Evolutionary conservation across 2,797 vertebrate genomes (phyloP).

Genomic region (Leptoclinus maculatus): DNA sequence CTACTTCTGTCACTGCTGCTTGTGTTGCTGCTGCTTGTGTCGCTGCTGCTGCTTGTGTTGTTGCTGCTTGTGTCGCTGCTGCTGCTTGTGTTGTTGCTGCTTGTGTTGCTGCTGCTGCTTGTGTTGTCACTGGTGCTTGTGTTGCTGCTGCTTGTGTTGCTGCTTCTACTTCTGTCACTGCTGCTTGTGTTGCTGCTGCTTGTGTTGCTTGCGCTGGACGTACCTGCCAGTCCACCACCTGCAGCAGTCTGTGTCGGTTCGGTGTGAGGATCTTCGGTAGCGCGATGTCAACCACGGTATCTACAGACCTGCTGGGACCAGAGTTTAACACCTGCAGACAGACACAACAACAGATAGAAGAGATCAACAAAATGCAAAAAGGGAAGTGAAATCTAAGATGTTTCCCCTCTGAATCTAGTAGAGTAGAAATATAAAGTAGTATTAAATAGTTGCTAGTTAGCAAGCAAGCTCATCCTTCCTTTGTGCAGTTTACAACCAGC

Average conservation of each 20-base stretch:
- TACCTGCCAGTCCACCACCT: conserved; percentile 89
- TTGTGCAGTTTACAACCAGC: not conserved
- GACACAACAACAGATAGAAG: conserved; percentile 7
- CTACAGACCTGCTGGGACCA: conserved; percentile 89
- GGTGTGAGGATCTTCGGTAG: conserved; percentile 90
- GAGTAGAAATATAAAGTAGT: not conserved
- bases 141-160: not conserved
- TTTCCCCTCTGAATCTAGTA: not conserved
- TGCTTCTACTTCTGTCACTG: not conserved
- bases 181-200: not conserved
- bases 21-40: not conserved
- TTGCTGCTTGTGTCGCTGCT: no score
- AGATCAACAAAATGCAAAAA: not conserved
- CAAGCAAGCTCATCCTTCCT: not conserved
- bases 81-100: not conserved
- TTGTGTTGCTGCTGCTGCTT: not conserved
- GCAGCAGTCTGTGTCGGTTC: conserved; percentile 84
- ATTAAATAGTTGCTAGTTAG: not conserved
- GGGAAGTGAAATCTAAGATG: not conserved
- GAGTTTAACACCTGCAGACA: conserved; percentile 88
- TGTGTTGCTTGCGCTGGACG: accelerated
- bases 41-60: not conserved
- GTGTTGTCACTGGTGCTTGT: not conserved
- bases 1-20: not conserved
- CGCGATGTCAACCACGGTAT: conserved; percentile 85